A percentile compares a stretch with the other conserved stretches of the same genome.
Conservation (phyloP, 2,797 vertebrate species). For the Thunnus albacares region DNA sequence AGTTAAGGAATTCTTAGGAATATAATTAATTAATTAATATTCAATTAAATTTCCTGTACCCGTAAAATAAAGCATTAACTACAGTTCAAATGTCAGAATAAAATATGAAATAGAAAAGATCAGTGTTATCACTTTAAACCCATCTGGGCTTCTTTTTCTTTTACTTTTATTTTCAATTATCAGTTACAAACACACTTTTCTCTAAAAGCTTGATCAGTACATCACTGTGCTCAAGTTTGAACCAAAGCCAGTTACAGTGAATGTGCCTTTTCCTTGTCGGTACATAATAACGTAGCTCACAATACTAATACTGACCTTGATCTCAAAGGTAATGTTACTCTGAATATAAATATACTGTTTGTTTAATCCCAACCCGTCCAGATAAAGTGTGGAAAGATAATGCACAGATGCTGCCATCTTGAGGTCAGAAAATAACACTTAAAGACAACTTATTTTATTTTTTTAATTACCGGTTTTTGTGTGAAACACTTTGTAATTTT, state of each 20-base stretch:
- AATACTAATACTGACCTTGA: not conserved
- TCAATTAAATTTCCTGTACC: too few species aligned
- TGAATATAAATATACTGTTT: not conserved
- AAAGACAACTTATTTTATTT: not conserved
- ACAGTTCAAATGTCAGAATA: too few species aligned
- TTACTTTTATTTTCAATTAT: not conserved
- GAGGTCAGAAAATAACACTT: not conserved
- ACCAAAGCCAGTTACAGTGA: too few species aligned
- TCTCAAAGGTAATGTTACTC: not conserved
- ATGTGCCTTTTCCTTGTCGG: not conserved
- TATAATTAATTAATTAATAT: too few species aligned
- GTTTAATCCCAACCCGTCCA: not conserved
- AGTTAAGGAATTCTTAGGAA: too few species aligned
- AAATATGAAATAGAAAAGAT: too few species aligned
- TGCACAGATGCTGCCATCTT: conserved; percentile 21
- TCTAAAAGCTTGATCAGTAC: not conserved
- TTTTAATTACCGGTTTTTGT: too few species aligned
- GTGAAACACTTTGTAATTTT: not conserved
- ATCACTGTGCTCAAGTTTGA: not conserved
- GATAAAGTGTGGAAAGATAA: not conserved
- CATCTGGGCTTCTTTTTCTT: too few species aligned
- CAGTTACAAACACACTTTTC: not conserved
- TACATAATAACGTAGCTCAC: not conserved
- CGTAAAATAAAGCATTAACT: too few species aligned
- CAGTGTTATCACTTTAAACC: too few species aligned